Evolutionary conservation across 2,113 vertebrate genomes (phyloP), one percentile per base, ranked within the genome.

Genomic region (Scopus umbretta): DNA sequence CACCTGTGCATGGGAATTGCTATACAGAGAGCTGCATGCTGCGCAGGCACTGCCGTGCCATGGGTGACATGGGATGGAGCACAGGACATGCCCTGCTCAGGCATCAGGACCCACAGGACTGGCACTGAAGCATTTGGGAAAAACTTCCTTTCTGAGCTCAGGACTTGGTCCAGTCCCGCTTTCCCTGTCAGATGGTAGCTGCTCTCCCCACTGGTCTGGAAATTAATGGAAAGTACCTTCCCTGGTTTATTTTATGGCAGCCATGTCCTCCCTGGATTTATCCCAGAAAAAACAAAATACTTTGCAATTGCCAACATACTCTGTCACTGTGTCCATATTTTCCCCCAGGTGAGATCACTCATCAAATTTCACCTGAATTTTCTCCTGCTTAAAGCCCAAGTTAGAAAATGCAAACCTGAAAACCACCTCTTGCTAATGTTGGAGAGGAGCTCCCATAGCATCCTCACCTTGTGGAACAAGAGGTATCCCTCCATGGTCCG

Each of bases 401-500:
- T 23, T 38, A 75, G 56, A 59, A 88, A 75, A 59, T 4, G 3
- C 17, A 75, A 66, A 14, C 23, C 56, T 80, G 56, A 63, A 43
- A 43, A 30, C 32, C 50, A 38, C 14, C 30, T n/a, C 22, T 70
- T 59, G 34, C 53, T 74, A n/a, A 40, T 27, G 61, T 25, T 40
- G 38, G 21, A 52, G 78, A 67, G 68, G 10, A 88, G 19, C 6
- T 8, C 29, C 40, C 36, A 21, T 21, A 66, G 12, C 45, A 55
- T 15, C 14, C 30, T 13, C 10, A 11, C 9, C 13, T 10, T 29
- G 16, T 11, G 15, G 42, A 38, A 42, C 13, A 3, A 7, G 23
- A 19, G 19, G 45, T 7, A 16, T 25, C 38, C 30, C 56, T 40
- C 68, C 19, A 5, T 14, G 22, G 50, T 18, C 53, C 2, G 0